Evolutionary conservation across 2,888 invertebrate species (phyloP).

Genomic region (Nomada hirtipes): DNA sequence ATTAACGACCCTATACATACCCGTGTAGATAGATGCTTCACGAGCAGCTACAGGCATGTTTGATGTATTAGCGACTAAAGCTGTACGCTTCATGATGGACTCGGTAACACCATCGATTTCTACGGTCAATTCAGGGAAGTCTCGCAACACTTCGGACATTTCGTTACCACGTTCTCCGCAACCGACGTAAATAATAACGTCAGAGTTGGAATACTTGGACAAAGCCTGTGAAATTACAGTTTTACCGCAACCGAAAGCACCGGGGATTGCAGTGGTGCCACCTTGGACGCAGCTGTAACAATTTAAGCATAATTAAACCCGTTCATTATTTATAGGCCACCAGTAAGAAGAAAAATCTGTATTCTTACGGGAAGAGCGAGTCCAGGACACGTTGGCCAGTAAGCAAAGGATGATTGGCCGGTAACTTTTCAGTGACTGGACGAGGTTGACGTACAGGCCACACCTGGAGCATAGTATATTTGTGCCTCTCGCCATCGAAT

Average conservation of each 20-base stretch:
- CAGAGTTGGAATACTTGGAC: conserved; percentile 99
- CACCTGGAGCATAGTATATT: conserved; percentile 98
- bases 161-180: conserved; percentile 99
- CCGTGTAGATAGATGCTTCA: conserved; percentile 99
- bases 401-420: conserved; percentile 98
- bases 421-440: conserved; percentile 98
- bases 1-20: conserved; percentile 81
- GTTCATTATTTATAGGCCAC: conserved; percentile 63
- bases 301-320: not conserved
- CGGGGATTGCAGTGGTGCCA: conserved; percentile 99
- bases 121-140: conserved; percentile 99
- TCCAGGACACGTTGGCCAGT: conserved; percentile 99
- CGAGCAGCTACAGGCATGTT: conserved; percentile 99
- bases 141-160: conserved; percentile 99
- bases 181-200: conserved; percentile 99
- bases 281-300: conserved; percentile 95
- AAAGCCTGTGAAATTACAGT: conserved; percentile 99
- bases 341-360: not conserved
- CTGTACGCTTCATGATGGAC: conserved; percentile 99
- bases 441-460: conserved; percentile 99
- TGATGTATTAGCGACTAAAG: conserved; percentile 99
- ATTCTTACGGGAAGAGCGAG: conserved; percentile 96
- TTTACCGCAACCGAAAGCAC: conserved; percentile 99
- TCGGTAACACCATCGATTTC: conserved; percentile 98
- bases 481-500: conserved; percentile 97